Percentiles rank a stretch among this genome's conserved stretches.
phyloP scores from a whole-genome alignment of 2,113 vertebrate genomes.

The Gobiocypris rarus region DNA sequence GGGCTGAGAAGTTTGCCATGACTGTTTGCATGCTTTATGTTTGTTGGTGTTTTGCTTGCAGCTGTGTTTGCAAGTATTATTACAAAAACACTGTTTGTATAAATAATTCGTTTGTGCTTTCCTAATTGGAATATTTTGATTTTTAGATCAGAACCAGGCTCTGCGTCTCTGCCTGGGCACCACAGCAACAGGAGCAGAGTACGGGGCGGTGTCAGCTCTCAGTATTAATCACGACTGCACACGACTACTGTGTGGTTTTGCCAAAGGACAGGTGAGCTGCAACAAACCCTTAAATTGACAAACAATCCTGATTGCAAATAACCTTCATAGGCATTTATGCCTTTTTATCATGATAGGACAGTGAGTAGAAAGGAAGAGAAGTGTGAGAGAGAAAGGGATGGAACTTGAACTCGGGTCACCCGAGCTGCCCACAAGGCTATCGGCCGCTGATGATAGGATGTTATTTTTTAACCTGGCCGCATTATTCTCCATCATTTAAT shows the following conservation, averaged over 20 bases:
- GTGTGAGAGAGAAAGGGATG: too few relatives aligned
- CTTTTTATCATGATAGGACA: too few relatives aligned
- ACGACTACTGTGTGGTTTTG: constrained; percentile 95
- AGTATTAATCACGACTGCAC: constrained; percentile 96
- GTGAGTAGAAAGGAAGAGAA: too few relatives aligned
- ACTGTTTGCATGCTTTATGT: background rate
- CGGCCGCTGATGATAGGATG: too few relatives aligned
- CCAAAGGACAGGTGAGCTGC: constrained; percentile 90
- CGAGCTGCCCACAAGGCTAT: too few relatives aligned
- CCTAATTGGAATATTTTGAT: background rate
- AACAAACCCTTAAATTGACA: background rate
- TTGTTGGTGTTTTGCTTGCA: background rate
- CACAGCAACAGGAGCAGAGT: constrained; percentile 91
- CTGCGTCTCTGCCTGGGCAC: constrained; percentile 91
- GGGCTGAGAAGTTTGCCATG: background rate
- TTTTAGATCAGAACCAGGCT: constrained; percentile 92
- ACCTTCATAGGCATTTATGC: too few relatives aligned
- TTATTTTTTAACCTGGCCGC: too few relatives aligned
- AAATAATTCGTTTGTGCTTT: background rate
- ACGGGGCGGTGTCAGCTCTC: constrained; percentile 93
- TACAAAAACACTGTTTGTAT: background rate
- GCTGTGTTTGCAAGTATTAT: constrained; percentile 3
- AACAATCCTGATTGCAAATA: background rate
- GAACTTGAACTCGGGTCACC: too few relatives aligned
- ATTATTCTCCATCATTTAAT: too few relatives aligned